Percentiles rank a stretch among this genome's conserved stretches.
These are phyloP conservation scores for Bugula neritina DNA, from an alignment of 2,888 invertebrate species.

Conservation along the genomic window DNA sequence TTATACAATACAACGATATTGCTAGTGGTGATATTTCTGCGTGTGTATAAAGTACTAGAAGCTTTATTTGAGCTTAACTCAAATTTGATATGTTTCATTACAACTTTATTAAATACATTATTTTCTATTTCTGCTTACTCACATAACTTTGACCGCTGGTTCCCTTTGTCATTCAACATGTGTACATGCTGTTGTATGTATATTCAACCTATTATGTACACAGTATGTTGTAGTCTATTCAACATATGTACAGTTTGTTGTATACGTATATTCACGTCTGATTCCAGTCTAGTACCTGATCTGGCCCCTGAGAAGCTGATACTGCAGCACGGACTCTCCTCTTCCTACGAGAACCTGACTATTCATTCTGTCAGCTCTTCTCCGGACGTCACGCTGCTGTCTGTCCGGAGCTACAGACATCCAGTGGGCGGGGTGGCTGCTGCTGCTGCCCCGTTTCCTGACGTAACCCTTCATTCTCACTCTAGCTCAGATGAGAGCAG, in stretches of 20 bases:
- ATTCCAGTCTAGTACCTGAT: conserved; percentile 14
- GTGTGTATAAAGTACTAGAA: no score
- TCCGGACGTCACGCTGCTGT: conserved; percentile 9
- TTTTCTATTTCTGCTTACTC: no score
- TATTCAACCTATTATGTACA: no score
- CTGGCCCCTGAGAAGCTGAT: conserved; percentile 19
- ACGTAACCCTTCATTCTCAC: conserved; percentile 17
- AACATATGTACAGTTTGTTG: not conserved
- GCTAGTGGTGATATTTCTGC: no score
- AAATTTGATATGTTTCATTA: no score
- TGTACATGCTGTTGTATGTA: no score
- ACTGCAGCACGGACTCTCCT: conserved; percentile 25
- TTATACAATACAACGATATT: no score
- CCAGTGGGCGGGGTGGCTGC: not conserved
- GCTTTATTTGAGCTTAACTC: no score
- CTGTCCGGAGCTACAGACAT: conserved; percentile 5
- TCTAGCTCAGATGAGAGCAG: conserved; percentile 16
- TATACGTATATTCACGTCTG: not conserved
- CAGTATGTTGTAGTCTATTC: no score
- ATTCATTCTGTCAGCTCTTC: conserved; percentile 25
- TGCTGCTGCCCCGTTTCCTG: not conserved
- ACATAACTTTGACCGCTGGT: no score
- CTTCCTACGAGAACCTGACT: conserved; percentile 11
- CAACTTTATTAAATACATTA: no score
- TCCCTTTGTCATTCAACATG: no score